These are phyloP conservation scores for Pygoscelis adeliae DNA, from an alignment of 2,113 vertebrate genomes.

Conservation along the genomic window DNA sequence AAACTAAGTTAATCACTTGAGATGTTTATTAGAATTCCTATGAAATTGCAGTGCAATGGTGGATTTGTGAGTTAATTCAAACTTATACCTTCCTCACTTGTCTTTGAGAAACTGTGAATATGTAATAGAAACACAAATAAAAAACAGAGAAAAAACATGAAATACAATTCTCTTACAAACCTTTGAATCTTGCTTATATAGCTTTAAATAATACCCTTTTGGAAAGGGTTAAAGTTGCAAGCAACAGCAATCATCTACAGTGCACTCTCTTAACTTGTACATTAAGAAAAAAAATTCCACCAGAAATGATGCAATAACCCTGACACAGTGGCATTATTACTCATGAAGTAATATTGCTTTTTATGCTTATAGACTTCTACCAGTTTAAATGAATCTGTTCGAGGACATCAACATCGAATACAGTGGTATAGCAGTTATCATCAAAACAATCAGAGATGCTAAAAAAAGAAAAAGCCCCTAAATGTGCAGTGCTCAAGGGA, in stretches of 20 bases:
- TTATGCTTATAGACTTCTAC: constrained; percentile 32
- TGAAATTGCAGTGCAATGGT: neutral
- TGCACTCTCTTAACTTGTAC: neutral
- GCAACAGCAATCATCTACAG: neutral
- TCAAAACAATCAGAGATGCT: neutral
- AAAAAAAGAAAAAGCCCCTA: neutral
- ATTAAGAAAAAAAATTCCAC: constrained; percentile 43
- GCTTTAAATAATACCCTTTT: neutral
- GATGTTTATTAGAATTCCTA: constrained; percentile 52
- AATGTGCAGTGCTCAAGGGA: neutral
- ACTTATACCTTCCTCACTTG: neutral
- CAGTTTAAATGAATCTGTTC: constrained; percentile 18
- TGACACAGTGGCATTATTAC: constrained; percentile 21
- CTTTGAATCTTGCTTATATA: neutral
- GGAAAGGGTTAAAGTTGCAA: constrained; percentile 26
- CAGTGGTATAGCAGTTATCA: neutral
- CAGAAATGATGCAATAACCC: constrained; percentile 38
- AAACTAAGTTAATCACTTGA: constrained; percentile 17
- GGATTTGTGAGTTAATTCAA: neutral
- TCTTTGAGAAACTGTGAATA: neutral
- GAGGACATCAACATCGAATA: constrained; percentile 8
- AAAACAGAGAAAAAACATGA: neutral
- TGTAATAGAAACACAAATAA: neutral
- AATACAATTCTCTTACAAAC: neutral
- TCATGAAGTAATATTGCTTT: constrained; percentile 52